Conservation (phyloP, 64 coral and sea anemone genomes). For the Pachyseris speciosa region DNA sequence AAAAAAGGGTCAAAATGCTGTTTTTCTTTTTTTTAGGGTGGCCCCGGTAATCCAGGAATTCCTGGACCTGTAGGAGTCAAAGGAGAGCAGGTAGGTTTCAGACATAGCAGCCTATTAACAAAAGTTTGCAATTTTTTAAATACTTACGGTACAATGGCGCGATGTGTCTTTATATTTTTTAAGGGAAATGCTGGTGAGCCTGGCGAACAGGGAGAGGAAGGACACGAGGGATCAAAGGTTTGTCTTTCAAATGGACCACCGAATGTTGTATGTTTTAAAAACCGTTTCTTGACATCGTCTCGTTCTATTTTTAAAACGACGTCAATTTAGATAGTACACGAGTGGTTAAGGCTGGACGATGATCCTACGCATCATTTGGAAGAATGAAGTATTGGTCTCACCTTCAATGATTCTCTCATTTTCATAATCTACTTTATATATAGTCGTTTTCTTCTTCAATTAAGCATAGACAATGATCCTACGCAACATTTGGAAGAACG, state of each 20-base stretch:
- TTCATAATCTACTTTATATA: no score
- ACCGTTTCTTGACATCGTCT: not conserved
- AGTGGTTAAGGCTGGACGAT: no score
- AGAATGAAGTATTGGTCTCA: no score
- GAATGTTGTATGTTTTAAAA: not conserved
- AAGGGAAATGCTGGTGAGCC: slow-evolving; percentile 42
- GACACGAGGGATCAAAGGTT: slow-evolving; percentile 51
- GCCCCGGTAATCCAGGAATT: slow-evolving; percentile 34
- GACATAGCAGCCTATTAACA: not conserved
- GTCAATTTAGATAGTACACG: no score
- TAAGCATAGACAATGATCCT: no score
- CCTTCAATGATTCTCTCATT: no score
- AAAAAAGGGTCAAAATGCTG: not conserved
- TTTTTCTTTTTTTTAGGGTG: slow-evolving; percentile 9
- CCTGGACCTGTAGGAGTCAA: slow-evolving; percentile 14
- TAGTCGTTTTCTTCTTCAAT: no score
- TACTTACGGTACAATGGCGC: no score
- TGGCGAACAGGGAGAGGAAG: slow-evolving; percentile 45
- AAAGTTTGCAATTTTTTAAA: not conserved
- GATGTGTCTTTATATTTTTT: not conserved
- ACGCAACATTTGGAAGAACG: no score
- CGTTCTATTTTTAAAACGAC: no score
- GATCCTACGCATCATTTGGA: no score
- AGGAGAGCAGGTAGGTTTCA: slow-evolving; percentile 24
- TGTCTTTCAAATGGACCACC: not conserved